A percentile compares a stretch with the other conserved stretches of the same genome.
Evolutionary conservation across 2,113 vertebrate species (phyloP).

Genomic region (Pampusana beccarii): DNA sequence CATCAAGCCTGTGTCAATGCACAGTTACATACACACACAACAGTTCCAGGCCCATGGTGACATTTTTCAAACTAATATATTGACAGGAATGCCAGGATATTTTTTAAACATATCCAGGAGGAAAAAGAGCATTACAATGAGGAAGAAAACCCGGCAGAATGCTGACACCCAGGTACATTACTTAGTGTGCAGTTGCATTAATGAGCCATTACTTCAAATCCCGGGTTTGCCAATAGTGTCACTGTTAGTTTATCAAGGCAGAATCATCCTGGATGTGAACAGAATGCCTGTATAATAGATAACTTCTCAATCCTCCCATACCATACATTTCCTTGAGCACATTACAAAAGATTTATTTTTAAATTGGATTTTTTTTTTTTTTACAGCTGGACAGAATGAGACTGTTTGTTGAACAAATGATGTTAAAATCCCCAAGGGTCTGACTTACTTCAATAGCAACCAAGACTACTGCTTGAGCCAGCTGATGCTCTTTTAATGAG

Average conservation of each 20-base stretch:
- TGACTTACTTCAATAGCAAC: conserved; percentile 35
- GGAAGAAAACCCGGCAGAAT: conserved; percentile 22
- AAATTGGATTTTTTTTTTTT: conserved; percentile 35
- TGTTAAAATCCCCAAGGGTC: conserved; percentile 53
- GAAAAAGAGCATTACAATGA: conserved; percentile 26
- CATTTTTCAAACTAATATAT: conserved; percentile 51
- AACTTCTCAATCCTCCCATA: conserved; percentile 12
- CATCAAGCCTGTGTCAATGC: conserved; percentile 55
- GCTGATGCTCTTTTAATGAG: conserved; percentile 69
- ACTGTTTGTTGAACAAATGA: conserved; percentile 68
- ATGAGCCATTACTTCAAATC: conserved; percentile 67
- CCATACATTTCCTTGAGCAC: conserved; percentile 57
- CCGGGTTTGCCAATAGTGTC: conserved; percentile 46
- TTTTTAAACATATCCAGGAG: conserved; percentile 4
- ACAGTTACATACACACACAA: conserved; percentile 8
- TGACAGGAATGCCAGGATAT: conserved; percentile 10
- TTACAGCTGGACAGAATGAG: conserved; percentile 43
- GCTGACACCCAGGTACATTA: conserved; percentile 9
- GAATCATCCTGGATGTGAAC: conserved; percentile 41
- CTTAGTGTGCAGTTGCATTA: conserved; percentile 66
- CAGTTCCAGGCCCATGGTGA: not conserved
- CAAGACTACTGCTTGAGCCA: conserved; percentile 29
- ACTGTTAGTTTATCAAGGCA: conserved; percentile 49
- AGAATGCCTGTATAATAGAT: conserved; percentile 34
- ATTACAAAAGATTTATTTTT: conserved; percentile 69